Base-by-base conservation (phyloP, 2,797 vertebrate species). In the Allobates femoralis region DNA sequence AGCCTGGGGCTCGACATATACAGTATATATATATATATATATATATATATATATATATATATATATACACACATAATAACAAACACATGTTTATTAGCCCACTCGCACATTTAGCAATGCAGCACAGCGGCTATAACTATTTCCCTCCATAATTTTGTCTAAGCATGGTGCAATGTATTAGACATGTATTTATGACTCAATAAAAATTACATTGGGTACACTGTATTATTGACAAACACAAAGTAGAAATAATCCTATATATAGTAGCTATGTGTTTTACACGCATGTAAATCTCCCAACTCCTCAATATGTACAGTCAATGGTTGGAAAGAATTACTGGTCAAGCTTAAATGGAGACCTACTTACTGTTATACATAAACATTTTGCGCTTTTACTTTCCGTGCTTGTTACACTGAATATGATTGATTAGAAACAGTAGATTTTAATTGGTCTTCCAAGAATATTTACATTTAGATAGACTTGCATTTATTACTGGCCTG, bases 401-500 rank as follows among this genome's bases (percentile, higher is more conserved):
- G 67, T 11, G 19, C 62, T 66, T 32, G 28, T 30, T 66, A 16
- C 5, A 66, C 41, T 50, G 21, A 74, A 50, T 74, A n/a, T 74
- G 71, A 74, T 74, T 46, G 32, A 79, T 60, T 16, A 19, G 32
- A 18, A 12, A n/a, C 77, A 79, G 55, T 41, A 41, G 5, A 60
- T 26, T n/a, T 74, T 74, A 74, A 74, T 74, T 74, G 41, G 71
- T 50, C 37, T 74, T 74, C 71, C 5, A 50, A 50, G 71, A 74
- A 74, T 74, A 74, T 74, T 74, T 74, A 74, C 76, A 56, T 78
- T 58, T 55, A 55, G 76, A 78, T 58, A 53, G 76, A 32, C 32
- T 78, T 55, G 56, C 7, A 26, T 55, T 77, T 53, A 51, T 77
- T 53, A 71, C 21, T 37, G 37, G 37, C 12, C 69, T n/a, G 30